phyloP scores from a whole-genome alignment of 2,888 invertebrate species.

The Noctua fimbriata region DNA sequence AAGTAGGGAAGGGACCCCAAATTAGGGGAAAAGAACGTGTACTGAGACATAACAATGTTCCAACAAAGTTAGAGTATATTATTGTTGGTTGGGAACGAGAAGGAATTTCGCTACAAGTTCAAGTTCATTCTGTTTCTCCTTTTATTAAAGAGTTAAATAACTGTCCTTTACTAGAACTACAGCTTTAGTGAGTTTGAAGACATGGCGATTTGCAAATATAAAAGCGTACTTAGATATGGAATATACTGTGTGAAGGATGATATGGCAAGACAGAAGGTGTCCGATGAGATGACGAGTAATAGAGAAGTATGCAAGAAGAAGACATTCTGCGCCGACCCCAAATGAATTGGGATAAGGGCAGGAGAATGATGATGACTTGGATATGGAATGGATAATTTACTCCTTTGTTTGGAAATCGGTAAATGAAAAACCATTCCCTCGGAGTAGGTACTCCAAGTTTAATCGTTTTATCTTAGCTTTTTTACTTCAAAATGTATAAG shows the following conservation, averaged over 20 bases:
- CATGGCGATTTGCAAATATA: background rate
- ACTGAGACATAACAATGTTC: conserved; percentile 11
- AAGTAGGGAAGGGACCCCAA: conserved; percentile 35
- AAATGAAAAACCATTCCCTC: background rate
- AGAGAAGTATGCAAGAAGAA: background rate
- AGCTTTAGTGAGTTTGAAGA: background rate
- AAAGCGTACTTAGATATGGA: background rate
- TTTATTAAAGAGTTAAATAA: background rate
- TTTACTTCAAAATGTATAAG: background rate
- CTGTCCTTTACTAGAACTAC: background rate
- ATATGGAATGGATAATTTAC: background rate
- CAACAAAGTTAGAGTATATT: conserved; percentile 27
- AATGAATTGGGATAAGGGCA: background rate
- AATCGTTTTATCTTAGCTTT: background rate
- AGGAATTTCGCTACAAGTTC: background rate
- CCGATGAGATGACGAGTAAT: background rate
- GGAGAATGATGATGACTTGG: background rate
- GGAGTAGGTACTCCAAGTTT: too few relatives aligned
- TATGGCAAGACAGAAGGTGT: background rate
- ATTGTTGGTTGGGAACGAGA: conserved; percentile 1
- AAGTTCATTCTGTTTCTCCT: conserved; percentile 1
- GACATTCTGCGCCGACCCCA: background rate
- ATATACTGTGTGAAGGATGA: background rate
- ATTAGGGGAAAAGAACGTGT: conserved; percentile 32
- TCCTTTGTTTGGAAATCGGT: background rate